These are phyloP conservation scores for Troglohyphantes excavatus DNA, from an alignment of 2,888 invertebrate species.

Conservation along the genomic window DNA sequence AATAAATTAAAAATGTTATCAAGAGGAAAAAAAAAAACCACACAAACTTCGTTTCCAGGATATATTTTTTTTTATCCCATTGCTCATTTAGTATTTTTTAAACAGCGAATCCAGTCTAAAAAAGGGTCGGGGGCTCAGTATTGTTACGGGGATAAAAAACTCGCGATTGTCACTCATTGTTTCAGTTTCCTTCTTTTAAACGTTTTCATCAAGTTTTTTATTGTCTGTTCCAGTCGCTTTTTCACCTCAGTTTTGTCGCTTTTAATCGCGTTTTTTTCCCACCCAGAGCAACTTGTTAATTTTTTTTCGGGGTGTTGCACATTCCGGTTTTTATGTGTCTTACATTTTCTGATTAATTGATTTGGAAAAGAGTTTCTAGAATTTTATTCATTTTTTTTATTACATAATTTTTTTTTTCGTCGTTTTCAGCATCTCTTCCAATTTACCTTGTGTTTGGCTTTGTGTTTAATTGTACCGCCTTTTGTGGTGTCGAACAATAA, in stretches of 20 bases:
- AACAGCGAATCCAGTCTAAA: constrained; percentile 19
- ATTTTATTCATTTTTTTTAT: constrained; percentile 44
- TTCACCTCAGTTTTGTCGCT: constrained; percentile 66
- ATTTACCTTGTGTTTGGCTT: constrained; percentile 57
- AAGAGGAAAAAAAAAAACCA: constrained; percentile 30
- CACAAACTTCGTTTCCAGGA: neutral
- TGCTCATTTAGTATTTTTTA: constrained; percentile 76
- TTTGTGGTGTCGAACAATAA: constrained; percentile 66
- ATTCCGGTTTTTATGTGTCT: constrained; percentile 48
- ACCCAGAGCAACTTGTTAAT: constrained; percentile 43
- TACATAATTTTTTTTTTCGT: neutral
- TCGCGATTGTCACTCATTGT: constrained; percentile 75
- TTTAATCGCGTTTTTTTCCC: constrained; percentile 68
- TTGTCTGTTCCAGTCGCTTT: constrained; percentile 38
- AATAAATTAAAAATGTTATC: constrained; percentile 76
- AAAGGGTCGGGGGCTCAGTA: constrained; percentile 42
- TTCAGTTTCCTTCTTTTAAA: constrained; percentile 76
- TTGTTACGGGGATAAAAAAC: constrained; percentile 33
- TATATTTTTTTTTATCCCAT: constrained; percentile 15
- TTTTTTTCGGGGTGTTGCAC: constrained; percentile 45
- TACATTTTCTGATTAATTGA: constrained; percentile 77
- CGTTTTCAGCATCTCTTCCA: constrained; percentile 21
- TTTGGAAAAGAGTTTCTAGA: constrained; percentile 73
- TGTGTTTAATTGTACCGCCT: constrained; percentile 64
- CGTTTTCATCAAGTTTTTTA: constrained; percentile 75